Evolutionary conservation across 2,888 invertebrate species (phyloP).

Genomic region (Thereva nobilitata): DNA sequence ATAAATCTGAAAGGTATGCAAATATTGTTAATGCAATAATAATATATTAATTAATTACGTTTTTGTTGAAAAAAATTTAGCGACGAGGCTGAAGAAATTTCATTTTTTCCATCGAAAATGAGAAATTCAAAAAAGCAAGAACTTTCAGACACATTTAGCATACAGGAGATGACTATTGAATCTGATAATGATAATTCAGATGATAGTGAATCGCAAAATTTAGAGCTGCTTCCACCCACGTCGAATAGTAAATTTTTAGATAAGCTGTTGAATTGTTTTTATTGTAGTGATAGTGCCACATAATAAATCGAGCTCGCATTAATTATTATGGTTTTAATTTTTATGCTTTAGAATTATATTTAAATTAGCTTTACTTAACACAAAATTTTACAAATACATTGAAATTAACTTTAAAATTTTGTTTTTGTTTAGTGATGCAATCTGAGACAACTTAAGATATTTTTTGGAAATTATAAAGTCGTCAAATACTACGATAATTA

Average conservation of each 20-base stretch:
- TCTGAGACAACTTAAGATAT: too few relatives aligned
- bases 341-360: background rate
- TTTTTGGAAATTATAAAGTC: too few relatives aligned
- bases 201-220: slow-evolving; percentile 55
- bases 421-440: too few relatives aligned
- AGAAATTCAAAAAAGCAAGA: slow-evolving; percentile 49
- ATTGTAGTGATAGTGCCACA: slow-evolving; percentile 39
- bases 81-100: slow-evolving; percentile 56
- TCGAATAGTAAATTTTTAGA: slow-evolving; percentile 50
- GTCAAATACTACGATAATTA: too few relatives aligned
- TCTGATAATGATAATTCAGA: slow-evolving; percentile 56
- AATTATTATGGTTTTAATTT: background rate
- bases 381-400: too few relatives aligned
- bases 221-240: slow-evolving; percentile 54
- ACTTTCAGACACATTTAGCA: slow-evolving; percentile 58
- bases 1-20: slow-evolving; percentile 55
- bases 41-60: background rate
- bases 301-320: slow-evolving; percentile 14
- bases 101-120: slow-evolving; percentile 53
- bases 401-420: too few relatives aligned
- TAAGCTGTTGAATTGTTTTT: slow-evolving; percentile 46
- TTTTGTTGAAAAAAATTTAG: slow-evolving; percentile 15
- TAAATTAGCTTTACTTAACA: too few relatives aligned
- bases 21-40: background rate
- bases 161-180: slow-evolving; percentile 59